Evolutionary conservation across 2,797 vertebrate species (phyloP).

Genomic region (Ptychobarbus kaznakovi): DNA sequence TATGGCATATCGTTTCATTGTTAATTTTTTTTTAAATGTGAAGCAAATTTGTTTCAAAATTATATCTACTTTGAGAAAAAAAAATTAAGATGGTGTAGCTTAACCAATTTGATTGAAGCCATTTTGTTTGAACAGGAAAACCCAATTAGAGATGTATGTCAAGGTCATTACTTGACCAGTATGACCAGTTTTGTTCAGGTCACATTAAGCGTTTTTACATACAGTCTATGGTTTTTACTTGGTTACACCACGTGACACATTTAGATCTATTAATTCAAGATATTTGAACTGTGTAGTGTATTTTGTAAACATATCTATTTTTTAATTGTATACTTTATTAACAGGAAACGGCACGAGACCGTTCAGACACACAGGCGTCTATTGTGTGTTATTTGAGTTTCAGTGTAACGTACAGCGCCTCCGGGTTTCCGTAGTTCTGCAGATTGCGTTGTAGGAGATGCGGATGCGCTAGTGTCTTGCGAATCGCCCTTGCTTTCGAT

Average conservation of each 20-base stretch:
- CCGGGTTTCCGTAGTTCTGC: conserved; percentile 32
- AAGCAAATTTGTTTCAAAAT: neutral
- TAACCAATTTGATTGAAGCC: neutral
- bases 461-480: neutral
- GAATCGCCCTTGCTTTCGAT: neutral
- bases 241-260: neutral
- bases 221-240: neutral
- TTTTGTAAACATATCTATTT: neutral
- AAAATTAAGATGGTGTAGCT: neutral
- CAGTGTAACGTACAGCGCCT: neutral
- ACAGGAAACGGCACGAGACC: neutral
- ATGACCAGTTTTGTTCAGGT: neutral
- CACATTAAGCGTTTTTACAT: neutral
- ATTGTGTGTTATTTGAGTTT: neutral
- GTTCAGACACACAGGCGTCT: neutral
- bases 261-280: neutral
- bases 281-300: neutral
- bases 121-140: neutral
- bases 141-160: neutral
- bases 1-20: neutral
- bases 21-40: neutral
- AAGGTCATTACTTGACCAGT: neutral
- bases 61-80: neutral
- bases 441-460: conserved; percentile 2
- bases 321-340: neutral